Evolutionary conservation across 2,888 invertebrate species (phyloP), one percentile per base, ranked within the genome.

Genomic region (Diarsia dahlii): DNA sequence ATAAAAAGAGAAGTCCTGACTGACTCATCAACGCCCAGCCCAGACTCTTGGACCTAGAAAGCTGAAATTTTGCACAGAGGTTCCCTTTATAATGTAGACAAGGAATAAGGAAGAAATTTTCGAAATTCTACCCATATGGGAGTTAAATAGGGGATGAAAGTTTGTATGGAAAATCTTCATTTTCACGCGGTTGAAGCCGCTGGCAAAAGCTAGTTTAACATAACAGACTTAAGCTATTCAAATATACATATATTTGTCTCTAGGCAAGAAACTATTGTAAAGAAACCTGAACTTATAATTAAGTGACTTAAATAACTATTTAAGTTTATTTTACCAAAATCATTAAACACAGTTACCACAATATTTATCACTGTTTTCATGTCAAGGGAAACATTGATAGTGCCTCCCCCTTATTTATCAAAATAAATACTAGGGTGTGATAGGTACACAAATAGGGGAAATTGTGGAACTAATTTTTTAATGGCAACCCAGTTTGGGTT

Each of bases 331-430:
- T 65, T 52, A 52, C 18, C 60, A 52, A 60, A 28, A 71, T 48
- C 15, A 46, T 18, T 45, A 56, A 76, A 81, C 77, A 83, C 63
- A 39, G n/a, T 46, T 56, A 78, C 86, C 77, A 69, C 77, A 74
- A 65, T 63, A 68, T 50, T 81, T 80, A 80, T 82, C 77, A 58
- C n/a, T 56, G 48, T 73, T 73, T 54, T 46, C 71, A 58, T 71
- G 52, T 52, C 45, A 48, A 79, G 39, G 52, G 48, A 48, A 71
- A 71, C 52, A 13, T 63, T 63, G 45, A 63, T 63, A 13, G 20
- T 52, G 12, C 34, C 46, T 76, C 50, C 52, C 45, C 23, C 20
- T 52, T 71, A 39, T 78, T 34, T 78, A 60, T 34, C 8, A 23
- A 78, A 58, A 68, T 45, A 50, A 58, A 68, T 15, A 68, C 4